A percentile compares a stretch with the other conserved stretches of the same genome.
Evolutionary conservation across 2,797 vertebrate genomes (phyloP).

Genomic region (Sebastes kiyomatsui): DNA sequence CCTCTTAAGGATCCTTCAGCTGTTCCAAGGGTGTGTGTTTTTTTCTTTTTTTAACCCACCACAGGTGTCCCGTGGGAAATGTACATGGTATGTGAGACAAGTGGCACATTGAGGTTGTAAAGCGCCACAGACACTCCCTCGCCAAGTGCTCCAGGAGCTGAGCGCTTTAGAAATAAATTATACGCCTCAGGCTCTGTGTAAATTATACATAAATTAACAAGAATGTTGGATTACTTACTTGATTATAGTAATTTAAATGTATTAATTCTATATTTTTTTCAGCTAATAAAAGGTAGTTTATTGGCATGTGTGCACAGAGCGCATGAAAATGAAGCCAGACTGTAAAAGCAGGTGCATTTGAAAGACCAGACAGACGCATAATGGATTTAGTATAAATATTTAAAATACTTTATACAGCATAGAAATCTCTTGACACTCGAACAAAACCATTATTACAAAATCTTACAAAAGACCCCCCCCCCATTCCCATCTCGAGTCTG

Average conservation of each 20-base stretch:
- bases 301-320: not conserved
- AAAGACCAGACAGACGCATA: constrained; percentile 72
- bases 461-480: constrained; percentile 77
- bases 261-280: constrained; percentile 8
- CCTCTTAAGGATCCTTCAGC: constrained; percentile 69
- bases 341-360: constrained; percentile 2
- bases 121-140: not conserved
- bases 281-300: not conserved
- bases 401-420: constrained; percentile 86
- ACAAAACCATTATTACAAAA: constrained; percentile 82
- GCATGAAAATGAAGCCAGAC: constrained; percentile 28
- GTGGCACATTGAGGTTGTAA: constrained; percentile 44
- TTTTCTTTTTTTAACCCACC: constrained; percentile 43
- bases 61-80: constrained; percentile 74
- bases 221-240: constrained; percentile 5
- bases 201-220: constrained; percentile 18
- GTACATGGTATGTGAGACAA: constrained; percentile 44
- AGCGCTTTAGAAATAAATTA: constrained; percentile 21
- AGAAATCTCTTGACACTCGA: constrained; percentile 84
- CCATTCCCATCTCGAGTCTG: constrained; percentile 37
- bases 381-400: constrained; percentile 83
- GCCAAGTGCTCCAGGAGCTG: constrained; percentile 5
- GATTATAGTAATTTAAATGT: not conserved
- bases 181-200: constrained; percentile 6
- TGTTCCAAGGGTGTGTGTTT: constrained; percentile 59